Percentiles rank a stretch among this genome's conserved stretches.
Conservation (phyloP, 2,113 vertebrate genomes). For the Crotalus horridus region DNA sequence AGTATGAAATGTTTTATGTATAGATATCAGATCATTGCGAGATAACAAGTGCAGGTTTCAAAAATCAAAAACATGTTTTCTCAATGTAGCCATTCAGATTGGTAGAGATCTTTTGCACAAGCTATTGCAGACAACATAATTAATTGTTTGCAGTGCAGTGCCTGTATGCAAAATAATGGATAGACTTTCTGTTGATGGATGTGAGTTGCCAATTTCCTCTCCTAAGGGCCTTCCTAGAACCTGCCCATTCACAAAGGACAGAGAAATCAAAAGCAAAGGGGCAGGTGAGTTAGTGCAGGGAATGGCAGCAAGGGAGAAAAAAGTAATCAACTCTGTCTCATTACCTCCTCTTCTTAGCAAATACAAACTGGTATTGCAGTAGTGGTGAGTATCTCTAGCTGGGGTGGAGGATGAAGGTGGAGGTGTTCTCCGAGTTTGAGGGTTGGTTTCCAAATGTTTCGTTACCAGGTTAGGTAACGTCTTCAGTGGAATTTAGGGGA, state of each 20-base stretch:
- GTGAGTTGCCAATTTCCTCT: neutral
- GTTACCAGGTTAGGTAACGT: neutral
- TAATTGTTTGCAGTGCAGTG: neutral
- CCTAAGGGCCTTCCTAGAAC: neutral
- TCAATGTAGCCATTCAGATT: neutral
- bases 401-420: neutral
- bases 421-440: neutral
- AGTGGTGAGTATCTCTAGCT: neutral
- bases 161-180: neutral
- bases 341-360: too few relatives aligned
- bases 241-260: neutral
- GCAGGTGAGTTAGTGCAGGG: neutral
- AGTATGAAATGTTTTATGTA: constrained; percentile 14
- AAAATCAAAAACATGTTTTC: constrained; percentile 1
- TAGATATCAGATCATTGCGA: constrained; percentile 36
- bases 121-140: neutral
- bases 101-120: neutral
- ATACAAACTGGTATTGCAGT: too few relatives aligned
- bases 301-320: neutral
- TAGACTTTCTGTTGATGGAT: neutral
- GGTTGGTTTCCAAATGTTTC: neutral
- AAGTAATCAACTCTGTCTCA: neutral
- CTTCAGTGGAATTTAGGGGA: neutral
- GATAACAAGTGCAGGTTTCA: constrained; percentile 28
- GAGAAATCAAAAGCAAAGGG: neutral